A percentile compares a stretch with the other conserved stretches of the same genome.
phyloP scores from a whole-genome alignment of 37 sponge, comb jelly and placozoan species.

The Ephydatia muelleri region DNA sequence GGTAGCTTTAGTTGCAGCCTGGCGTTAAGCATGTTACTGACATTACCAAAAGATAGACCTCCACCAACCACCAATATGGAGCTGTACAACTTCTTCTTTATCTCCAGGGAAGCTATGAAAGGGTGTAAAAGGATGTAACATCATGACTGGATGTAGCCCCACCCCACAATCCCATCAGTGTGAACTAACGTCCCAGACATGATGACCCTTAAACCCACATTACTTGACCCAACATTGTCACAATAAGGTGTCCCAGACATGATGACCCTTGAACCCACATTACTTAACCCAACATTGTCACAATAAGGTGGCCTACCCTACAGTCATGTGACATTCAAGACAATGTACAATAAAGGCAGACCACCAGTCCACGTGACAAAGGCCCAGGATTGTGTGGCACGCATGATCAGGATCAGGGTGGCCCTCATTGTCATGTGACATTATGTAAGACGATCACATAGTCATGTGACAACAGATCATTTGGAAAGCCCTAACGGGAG shows the following conservation, averaged over 20 bases:
- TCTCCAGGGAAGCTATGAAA: conserved; percentile 62
- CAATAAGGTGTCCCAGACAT: not conserved
- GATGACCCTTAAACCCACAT: not conserved
- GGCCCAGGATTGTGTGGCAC: no score
- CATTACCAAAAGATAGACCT: conserved; percentile 71
- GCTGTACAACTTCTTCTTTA: conserved; percentile 82
- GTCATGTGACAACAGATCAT: no score
- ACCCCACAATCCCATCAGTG: no score
- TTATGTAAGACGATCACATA: no score
- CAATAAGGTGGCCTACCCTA: not conserved
- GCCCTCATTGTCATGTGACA: no score
- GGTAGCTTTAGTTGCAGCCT: conserved; percentile 59
- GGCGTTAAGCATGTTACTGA: conserved; percentile 58
- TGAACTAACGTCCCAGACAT: not conserved
- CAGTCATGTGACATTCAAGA: no score
- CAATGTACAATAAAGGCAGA: not conserved
- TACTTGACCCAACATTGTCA: not conserved
- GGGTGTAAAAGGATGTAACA: not conserved
- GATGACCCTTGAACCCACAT: not conserved
- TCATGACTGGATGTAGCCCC: no score
- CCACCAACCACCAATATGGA: conserved; percentile 85
- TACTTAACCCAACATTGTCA: not conserved
- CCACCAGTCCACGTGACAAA: not conserved
- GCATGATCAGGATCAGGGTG: no score
- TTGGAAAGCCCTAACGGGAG: not conserved